These are phyloP conservation scores for Seladonia tumulorum DNA, from an alignment of 2,888 invertebrate species.

Conservation along the genomic window DNA sequence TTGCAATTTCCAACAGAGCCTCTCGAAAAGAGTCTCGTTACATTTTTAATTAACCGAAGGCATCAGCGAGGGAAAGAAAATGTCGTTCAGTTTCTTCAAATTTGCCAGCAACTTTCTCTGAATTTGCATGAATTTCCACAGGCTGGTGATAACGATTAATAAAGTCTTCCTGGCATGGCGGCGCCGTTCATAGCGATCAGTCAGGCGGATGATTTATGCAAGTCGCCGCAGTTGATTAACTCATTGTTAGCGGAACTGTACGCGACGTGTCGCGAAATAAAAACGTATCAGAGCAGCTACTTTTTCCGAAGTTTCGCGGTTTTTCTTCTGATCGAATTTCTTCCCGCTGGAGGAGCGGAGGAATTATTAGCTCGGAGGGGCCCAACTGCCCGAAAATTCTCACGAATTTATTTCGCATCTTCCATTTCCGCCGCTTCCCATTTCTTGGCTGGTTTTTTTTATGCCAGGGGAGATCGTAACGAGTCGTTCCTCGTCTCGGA, in stretches of 20 bases:
- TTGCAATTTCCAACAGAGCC: neutral
- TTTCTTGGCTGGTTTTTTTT: too few relatives aligned
- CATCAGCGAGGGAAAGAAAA: neutral
- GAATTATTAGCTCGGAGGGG: neutral
- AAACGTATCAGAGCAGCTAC: conserved; percentile 19
- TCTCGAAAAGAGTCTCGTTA: neutral
- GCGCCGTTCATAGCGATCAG: neutral
- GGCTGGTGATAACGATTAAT: neutral
- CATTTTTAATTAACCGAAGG: neutral
- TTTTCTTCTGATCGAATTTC: too few relatives aligned
- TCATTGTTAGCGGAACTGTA: conserved; percentile 61
- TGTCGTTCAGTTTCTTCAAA: neutral
- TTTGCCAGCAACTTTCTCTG: neutral
- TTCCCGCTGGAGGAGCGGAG: neutral
- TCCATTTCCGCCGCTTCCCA: too few relatives aligned
- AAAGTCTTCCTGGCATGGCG: neutral
- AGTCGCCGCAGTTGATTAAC: conserved; percentile 10
- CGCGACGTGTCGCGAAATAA: conserved; percentile 58
- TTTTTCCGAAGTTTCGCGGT: neutral
- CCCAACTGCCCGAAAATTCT: neutral
- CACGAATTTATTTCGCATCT: neutral
- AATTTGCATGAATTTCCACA: neutral
- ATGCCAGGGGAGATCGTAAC: too few relatives aligned
- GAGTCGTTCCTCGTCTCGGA: neutral
- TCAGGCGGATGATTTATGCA: neutral